These are phyloP conservation scores for Zhengitettix transpicula DNA, from an alignment of 2,888 invertebrate genomes.

Conservation along the genomic window DNA sequence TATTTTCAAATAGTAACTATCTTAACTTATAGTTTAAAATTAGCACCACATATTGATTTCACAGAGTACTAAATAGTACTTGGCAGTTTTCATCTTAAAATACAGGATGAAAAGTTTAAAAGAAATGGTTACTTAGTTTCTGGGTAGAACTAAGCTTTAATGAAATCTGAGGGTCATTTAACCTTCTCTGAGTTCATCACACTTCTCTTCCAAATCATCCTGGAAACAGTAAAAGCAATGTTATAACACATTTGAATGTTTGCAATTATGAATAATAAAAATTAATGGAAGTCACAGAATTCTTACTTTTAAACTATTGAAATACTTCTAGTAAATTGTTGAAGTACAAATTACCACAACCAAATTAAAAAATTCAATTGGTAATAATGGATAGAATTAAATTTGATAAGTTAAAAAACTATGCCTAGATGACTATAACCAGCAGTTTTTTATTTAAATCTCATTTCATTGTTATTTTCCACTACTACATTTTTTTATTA, in stretches of 20 bases:
- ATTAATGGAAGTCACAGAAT: not conserved
- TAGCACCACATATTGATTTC: not conserved
- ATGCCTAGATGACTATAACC: too few relatives aligned
- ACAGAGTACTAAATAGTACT: not conserved
- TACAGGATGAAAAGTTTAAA: too few relatives aligned
- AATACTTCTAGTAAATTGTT: too few relatives aligned
- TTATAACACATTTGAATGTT: slow-evolving; percentile 2
- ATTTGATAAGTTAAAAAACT: too few relatives aligned
- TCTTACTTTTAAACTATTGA: not conserved
- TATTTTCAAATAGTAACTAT: not conserved
- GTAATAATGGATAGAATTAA: too few relatives aligned
- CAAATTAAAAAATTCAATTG: too few relatives aligned
- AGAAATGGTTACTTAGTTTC: too few relatives aligned
- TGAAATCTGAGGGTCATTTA: not conserved
- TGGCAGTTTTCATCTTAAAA: not conserved
- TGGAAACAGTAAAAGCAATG: slow-evolving; percentile 25
- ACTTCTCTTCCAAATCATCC: slow-evolving; percentile 64
- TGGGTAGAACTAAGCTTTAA: too few relatives aligned
- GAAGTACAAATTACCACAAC: too few relatives aligned
- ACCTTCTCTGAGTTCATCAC: slow-evolving; percentile 50
- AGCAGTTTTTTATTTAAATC: too few relatives aligned
- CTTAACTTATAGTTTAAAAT: not conserved
- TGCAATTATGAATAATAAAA: not conserved
- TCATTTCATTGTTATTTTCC: too few relatives aligned
- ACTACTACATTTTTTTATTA: too few relatives aligned